Evolutionary conservation across 2,797 vertebrate genomes (phyloP), one percentile per base, ranked within the genome.

Genomic region (Mycteria americana): DNA sequence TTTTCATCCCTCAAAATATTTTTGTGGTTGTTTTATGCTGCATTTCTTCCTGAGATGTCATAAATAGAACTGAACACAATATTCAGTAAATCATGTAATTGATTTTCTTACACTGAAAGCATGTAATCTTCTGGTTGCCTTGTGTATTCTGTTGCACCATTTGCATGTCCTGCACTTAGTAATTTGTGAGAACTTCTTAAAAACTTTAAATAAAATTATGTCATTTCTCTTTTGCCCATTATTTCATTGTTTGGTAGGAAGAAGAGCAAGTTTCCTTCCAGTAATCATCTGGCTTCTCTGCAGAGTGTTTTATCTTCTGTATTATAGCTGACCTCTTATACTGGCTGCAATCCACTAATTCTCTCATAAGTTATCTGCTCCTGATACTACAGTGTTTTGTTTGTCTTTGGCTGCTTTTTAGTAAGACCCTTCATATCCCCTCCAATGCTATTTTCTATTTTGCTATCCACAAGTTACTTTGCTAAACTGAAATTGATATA

Each of bases 41-140:
- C 74, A 18, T 92, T 96, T 96, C 85, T 88, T 95, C 62, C 77
- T 45, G 37, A 84, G 43, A 41, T 86, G 46, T 95, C 74, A 35
- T 90, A 94, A 95, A 88, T 72, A 85, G 63, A 93, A 85, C 46
- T 9, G 59, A 96, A 64, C 28, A 9, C 41, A 83, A 41, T 85
- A 92, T n/a, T 88, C 63, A 59, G 70, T 93, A 91, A 69, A 59
- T 94, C 83, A 59, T 17, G 22, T 74, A 57, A 59, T 41, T 77
- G 76, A 86, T 90, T 94, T 95, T 81, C 73, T 93, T 81, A 51
- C 59, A 25, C 60, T 45, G 54, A 76, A 79, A 84, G 70, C 48
- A 12, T 45, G 43, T 63, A 31, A 84, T 89, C 39, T 91, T 28
- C 75, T 76, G 62, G 8, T 28, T 86, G 72, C 41, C 35, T 88